These are phyloP conservation scores for Drosophila subquinaria DNA, from an alignment of 2,888 invertebrate species.

Conservation along the genomic window DNA sequence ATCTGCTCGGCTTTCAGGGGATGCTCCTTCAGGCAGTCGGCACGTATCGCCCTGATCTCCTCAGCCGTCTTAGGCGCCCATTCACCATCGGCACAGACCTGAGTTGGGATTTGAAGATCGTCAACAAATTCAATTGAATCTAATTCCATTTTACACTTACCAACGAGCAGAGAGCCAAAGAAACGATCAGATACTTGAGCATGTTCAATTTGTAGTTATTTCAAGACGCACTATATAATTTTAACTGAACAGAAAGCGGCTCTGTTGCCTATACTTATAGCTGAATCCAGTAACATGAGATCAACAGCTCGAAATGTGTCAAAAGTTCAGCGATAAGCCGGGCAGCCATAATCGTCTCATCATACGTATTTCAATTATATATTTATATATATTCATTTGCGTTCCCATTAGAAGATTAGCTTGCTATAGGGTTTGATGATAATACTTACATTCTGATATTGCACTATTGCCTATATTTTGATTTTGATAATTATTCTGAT, in stretches of 20 bases:
- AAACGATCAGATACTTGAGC: slow-evolving; percentile 62
- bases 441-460: background rate
- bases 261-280: slow-evolving; percentile 52
- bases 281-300: slow-evolving; percentile 17
- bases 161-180: slow-evolving; percentile 60
- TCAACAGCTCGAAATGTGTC: slow-evolving; percentile 45
- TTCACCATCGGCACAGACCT: slow-evolving; percentile 76
- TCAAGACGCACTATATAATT: slow-evolving; percentile 32
- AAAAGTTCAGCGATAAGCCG: slow-evolving; percentile 61
- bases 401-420: slow-evolving; percentile 26
- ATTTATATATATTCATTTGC: slow-evolving; percentile 18
- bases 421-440: background rate
- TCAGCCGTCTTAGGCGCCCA: slow-evolving; percentile 78
- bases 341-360: slow-evolving; percentile 6
- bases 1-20: slow-evolving; percentile 68
- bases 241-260: slow-evolving; percentile 44
- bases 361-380: slow-evolving; percentile 8
- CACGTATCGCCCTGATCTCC: slow-evolving; percentile 77
- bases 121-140: background rate
- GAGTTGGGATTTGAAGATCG: background rate
- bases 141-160: slow-evolving; percentile 47
- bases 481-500: background rate
- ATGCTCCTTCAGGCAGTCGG: slow-evolving; percentile 72
- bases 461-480: too few relatives aligned
- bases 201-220: slow-evolving; percentile 38